Conservation (phyloP, 2,888 invertebrate species). For the Hylaea fasciaria region DNA sequence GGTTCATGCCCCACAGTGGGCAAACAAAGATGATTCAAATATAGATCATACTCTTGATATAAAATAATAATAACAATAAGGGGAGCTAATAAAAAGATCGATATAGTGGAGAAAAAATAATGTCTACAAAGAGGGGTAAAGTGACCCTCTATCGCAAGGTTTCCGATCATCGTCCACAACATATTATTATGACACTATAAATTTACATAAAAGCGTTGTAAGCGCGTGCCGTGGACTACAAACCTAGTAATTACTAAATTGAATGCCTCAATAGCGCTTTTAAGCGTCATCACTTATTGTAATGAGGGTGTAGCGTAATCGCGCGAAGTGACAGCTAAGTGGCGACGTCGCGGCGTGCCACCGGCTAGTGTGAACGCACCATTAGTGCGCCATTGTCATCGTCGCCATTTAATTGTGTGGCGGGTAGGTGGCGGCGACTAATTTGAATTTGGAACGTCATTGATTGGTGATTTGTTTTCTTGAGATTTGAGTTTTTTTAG, state of each 20-base stretch:
- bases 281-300: conserved; percentile 82
- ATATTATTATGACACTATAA: conserved; percentile 45
- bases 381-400: conserved; percentile 73
- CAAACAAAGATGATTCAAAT: no score
- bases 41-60: no score
- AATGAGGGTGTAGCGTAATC: conserved; percentile 76
- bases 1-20: no score
- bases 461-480: conserved; percentile 41
- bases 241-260: conserved; percentile 82
- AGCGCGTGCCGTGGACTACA: conserved; percentile 61
- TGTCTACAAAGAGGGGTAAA: conserved; percentile 4
- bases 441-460: conserved; percentile 64
- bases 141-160: conserved; percentile 18
- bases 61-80: no score
- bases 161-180: conserved; percentile 19
- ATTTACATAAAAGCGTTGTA: conserved; percentile 55
- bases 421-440: conserved; percentile 43
- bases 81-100: no score
- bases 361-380: conserved; percentile 65
- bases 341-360: conserved; percentile 70
- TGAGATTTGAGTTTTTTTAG: conserved; percentile 16
- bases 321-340: conserved; percentile 72
- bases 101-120: background rate
- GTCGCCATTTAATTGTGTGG: conserved; percentile 52
- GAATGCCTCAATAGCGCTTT: conserved; percentile 78